Percentiles rank a stretch among this genome's conserved stretches.
These are phyloP conservation scores for Oryctolagus cuniculus DNA, from an alignment of 2,113 vertebrate genomes.

Conservation along the genomic window mOryCun1.1 NC_091440.1:55454501-55455000, in stretches of 20 bases:
- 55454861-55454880: background rate
- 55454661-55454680: conserved; percentile 45
- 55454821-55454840: background rate
- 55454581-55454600: conserved; percentile 47
- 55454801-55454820: background rate
- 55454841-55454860: background rate
- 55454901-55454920: background rate
- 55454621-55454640: conserved; percentile 56
- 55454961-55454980: background rate
- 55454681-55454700: conserved; percentile 64
- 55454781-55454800: conserved; percentile 52
- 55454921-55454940: background rate
- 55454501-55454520: conserved; percentile 45
- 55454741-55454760: conserved; percentile 34
- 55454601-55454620: conserved; percentile 61
- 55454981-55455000: background rate
- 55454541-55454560: background rate
- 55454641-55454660: conserved; percentile 62
- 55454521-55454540: conserved; percentile 39
- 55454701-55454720: conserved; percentile 72
- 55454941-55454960: background rate
- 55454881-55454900: background rate
- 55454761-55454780: conserved; percentile 1
- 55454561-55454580: conserved; percentile 22
- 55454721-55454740: conserved; percentile 1